Evolutionary conservation across 1,140 invertebrate species (phyloP).

Genomic region (Saxidomus purpurata): DNA sequence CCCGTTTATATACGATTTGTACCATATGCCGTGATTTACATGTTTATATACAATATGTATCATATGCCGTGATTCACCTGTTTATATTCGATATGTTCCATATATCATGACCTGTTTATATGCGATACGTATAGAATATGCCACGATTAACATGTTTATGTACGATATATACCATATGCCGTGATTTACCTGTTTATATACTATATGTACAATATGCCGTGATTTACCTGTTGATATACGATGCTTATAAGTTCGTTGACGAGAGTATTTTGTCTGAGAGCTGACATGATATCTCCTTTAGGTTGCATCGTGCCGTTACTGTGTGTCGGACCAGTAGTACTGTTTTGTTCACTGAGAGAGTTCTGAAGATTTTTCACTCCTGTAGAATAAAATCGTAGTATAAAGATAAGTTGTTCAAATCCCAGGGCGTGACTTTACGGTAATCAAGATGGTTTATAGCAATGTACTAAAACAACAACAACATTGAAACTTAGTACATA

Average conservation of each 20-base stretch:
- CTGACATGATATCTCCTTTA: not conserved
- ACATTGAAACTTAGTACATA: too few relatives aligned
- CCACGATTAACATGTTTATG: too few relatives aligned
- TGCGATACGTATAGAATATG: too few relatives aligned
- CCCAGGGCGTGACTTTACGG: not conserved
- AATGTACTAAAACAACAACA: too few relatives aligned
- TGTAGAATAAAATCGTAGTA: not conserved
- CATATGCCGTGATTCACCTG: too few relatives aligned
- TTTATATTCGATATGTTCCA: too few relatives aligned
- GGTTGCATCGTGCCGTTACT: not conserved
- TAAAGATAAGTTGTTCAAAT: not conserved
- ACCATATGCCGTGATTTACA: too few relatives aligned
- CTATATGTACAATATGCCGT: not conserved
- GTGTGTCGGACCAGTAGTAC: not conserved
- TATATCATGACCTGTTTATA: too few relatives aligned
- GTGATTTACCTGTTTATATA: too few relatives aligned
- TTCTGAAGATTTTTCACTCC: constrained; percentile 1
- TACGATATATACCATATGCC: too few relatives aligned
- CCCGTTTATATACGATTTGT: too few relatives aligned
- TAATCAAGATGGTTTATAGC: not conserved
- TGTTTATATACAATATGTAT: too few relatives aligned
- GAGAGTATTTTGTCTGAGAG: not conserved
- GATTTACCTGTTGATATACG: not conserved
- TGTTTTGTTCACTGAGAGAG: not conserved
- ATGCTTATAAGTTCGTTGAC: not conserved